A percentile compares a stretch with the other conserved stretches of the same genome.
Evolutionary conservation across 64 coral and sea anemone genomes (phyloP).

Genomic region (Dendronephthya gigantea): DNA sequence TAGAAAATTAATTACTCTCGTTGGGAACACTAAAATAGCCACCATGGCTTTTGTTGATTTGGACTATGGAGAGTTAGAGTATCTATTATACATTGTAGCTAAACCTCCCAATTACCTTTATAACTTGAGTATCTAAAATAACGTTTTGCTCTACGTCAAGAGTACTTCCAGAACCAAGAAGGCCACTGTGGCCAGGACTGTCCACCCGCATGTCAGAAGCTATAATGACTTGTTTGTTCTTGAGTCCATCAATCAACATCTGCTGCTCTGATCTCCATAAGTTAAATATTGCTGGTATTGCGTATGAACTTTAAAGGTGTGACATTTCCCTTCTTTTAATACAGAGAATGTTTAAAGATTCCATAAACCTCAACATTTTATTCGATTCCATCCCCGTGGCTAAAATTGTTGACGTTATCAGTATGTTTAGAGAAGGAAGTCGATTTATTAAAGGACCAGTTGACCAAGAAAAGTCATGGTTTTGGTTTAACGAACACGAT

Average conservation of each 20-base stretch:
- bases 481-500: not conserved
- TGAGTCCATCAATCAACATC: not conserved
- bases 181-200: conserved; percentile 27
- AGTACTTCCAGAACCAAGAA: conserved; percentile 13
- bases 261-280: not conserved
- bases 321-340: not conserved
- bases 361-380: not conserved
- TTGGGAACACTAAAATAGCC: too few species aligned
- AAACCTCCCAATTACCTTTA: not conserved
- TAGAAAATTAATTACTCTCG: too few species aligned
- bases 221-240: not conserved
- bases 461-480: not conserved
- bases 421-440: not conserved
- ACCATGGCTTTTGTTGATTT: too few species aligned
- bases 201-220: conserved; percentile 12
- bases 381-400: not conserved
- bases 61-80: too few species aligned
- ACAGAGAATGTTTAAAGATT: not conserved
- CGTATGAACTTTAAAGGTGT: not conserved
- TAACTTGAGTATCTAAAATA: conserved; percentile 18
- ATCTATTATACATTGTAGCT: not conserved
- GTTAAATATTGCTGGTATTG: not conserved
- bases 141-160: conserved; percentile 21
- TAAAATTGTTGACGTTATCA: not conserved
- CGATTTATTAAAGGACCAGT: not conserved